Percentiles rank a stretch among this genome's conserved stretches.
Evolutionary conservation across 2,888 invertebrate species (phyloP).

Genomic region (Athripsodes cinereus): DNA sequence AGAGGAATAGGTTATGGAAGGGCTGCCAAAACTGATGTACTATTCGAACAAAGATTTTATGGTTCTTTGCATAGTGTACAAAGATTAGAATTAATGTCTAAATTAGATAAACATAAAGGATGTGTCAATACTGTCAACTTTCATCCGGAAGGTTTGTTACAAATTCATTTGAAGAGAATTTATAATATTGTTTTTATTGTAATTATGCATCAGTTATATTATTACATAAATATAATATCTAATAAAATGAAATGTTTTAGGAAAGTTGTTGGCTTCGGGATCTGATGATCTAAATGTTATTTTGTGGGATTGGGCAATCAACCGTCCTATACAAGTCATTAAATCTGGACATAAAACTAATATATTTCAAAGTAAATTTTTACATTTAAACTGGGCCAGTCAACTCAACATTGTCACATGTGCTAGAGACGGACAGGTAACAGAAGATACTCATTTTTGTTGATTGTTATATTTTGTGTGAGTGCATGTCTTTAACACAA

Average conservation of each 20-base stretch:
- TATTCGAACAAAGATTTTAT: conserved; percentile 68
- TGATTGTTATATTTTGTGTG: background rate
- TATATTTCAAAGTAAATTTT: conserved; percentile 87
- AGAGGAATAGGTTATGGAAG: conserved; percentile 45
- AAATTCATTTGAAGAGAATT: background rate
- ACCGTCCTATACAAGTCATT: conserved; percentile 58
- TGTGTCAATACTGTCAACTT: conserved; percentile 93
- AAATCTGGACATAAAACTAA: conserved; percentile 81
- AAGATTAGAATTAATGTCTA: conserved; percentile 70
- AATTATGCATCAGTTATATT: background rate
- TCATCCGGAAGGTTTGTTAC: conserved; percentile 62
- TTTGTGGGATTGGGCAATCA: conserved; percentile 87
- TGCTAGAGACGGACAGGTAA: conserved; percentile 84
- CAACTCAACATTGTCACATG: conserved; percentile 83
- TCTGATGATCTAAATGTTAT: conserved; percentile 85
- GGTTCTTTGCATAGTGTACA: conserved; percentile 78
- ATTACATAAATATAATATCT: too few species aligned
- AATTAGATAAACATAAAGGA: conserved; percentile 73
- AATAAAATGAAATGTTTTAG: conserved; percentile 34
- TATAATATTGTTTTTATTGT: background rate
- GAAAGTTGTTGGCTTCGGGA: conserved; percentile 75
- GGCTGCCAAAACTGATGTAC: conserved; percentile 41
- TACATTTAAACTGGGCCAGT: conserved; percentile 62
- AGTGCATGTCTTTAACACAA: too few species aligned
- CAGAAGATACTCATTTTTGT: too few species aligned